Conservation (phyloP, 1,140 invertebrate species). For the Ceratosolen solmsi region DNA sequence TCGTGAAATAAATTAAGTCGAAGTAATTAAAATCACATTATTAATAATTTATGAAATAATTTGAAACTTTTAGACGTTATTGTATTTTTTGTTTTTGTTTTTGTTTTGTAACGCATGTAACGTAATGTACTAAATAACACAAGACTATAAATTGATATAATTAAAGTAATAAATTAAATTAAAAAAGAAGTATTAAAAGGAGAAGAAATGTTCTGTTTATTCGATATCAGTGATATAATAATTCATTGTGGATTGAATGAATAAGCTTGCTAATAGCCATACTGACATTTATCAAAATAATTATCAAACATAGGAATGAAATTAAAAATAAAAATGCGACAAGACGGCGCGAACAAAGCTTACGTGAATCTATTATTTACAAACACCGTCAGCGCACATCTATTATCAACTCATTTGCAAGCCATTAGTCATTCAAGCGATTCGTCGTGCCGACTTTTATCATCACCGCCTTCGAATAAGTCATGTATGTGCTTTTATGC, state of each 20-base stretch:
- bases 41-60: too few species aligned
- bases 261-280: background rate
- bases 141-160: too few species aligned
- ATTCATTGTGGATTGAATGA: background rate
- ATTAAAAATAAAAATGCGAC: background rate
- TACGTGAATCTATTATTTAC: background rate
- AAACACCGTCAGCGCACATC: background rate
- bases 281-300: background rate
- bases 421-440: background rate
- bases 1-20: too few species aligned
- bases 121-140: too few species aligned
- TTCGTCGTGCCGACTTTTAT: background rate
- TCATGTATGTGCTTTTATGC: conserved; percentile 3
- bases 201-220: too few species aligned
- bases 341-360: background rate
- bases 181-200: too few species aligned
- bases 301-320: background rate
- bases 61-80: too few species aligned
- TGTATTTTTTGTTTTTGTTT: too few species aligned
- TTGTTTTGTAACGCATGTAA: too few species aligned
- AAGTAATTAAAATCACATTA: too few species aligned
- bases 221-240: too few species aligned
- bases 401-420: background rate
- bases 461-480: background rate
- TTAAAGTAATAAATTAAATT: too few species aligned